Evolutionary conservation across 1,140 invertebrate genomes (phyloP), one percentile per base, ranked within the genome.

Genomic region (Philopotamus ludificatus): DNA sequence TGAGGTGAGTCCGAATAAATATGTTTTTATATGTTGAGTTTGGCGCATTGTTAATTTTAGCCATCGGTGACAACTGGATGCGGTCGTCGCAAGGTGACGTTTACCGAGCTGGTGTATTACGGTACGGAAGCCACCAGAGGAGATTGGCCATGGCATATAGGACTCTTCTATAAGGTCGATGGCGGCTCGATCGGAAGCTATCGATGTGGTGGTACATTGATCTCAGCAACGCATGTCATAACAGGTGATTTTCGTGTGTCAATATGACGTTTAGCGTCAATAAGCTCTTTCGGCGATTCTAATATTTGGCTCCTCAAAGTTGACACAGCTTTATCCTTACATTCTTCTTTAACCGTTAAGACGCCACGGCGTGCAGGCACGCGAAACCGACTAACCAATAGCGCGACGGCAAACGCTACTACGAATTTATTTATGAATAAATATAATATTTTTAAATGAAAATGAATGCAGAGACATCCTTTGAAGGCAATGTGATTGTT

Each of bases 141-240:
- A 8, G 67, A 69, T 55, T 69, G 57, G 57, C 67, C 67, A 23
- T 69, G 67, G 67, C 67, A 69, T 58, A 59, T 47, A 7, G 63
- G 62, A 23, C 12, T 69, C 9, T 65, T 26, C 25, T 15, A 41
- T 21, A 60, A 64, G n/a, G 16, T 8, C 1, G 15, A 9, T n/a
- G 20, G 28, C 9, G n/a, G 42, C 26, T 26, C 22, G n/a, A 12
- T 10, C 4, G 16, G 16, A 16, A 9, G 34, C 0, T 69, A 69
- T 34, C 16, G 23, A 34, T 69, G 67, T 62, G 67, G 67, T 26
- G 67, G 63, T n/a, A 42, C 47, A 10, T 28, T 69, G 3, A 69
- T 69, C 41, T 57, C 49, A 39, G 22, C 21, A n/a, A 10, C 12
- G n/a, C 22, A 20, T 22, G 34, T 69, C 23, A 41, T 69, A 47